Conservation (phyloP, 2,888 invertebrate species). For the Trimorus sp. region DNA sequence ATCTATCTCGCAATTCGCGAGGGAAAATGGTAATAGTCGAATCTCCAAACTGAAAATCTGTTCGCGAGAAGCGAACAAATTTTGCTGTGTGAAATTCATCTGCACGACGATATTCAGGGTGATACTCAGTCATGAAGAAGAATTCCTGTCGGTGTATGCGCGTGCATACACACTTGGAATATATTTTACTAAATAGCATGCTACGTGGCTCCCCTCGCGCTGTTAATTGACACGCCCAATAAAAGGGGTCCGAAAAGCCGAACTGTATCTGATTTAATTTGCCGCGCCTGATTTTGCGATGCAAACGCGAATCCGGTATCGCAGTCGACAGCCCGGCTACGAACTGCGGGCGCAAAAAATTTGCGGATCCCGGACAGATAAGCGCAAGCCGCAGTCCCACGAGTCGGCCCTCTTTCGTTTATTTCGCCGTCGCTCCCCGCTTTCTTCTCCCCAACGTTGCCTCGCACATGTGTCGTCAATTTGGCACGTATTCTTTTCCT, state of each 20-base stretch:
- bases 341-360: slow-evolving; percentile 42
- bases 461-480: slow-evolving; percentile 20
- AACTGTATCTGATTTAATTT: slow-evolving; percentile 31
- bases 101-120: no score
- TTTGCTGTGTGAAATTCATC: no score
- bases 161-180: no score
- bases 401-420: slow-evolving; percentile 25
- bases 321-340: slow-evolving; percentile 31
- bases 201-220: no score
- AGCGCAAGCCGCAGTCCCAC: slow-evolving; percentile 29
- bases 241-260: background rate
- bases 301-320: slow-evolving; percentile 28
- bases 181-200: no score
- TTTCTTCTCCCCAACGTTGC: slow-evolving; percentile 11
- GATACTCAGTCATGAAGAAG: no score
- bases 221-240: slow-evolving; percentile 5
- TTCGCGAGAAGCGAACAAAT: no score
- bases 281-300: slow-evolving; percentile 7
- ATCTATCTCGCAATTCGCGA: no score
- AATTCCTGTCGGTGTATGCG: no score
- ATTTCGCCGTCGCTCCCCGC: slow-evolving; percentile 8
- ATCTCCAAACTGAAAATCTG: no score
- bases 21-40: no score
- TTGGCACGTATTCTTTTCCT: slow-evolving; percentile 2
- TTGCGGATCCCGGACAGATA: slow-evolving; percentile 38